Evolutionary conservation across 2,797 vertebrate species (phyloP), one percentile per base, ranked within the genome.

Genomic region (Carapus acus): DNA sequence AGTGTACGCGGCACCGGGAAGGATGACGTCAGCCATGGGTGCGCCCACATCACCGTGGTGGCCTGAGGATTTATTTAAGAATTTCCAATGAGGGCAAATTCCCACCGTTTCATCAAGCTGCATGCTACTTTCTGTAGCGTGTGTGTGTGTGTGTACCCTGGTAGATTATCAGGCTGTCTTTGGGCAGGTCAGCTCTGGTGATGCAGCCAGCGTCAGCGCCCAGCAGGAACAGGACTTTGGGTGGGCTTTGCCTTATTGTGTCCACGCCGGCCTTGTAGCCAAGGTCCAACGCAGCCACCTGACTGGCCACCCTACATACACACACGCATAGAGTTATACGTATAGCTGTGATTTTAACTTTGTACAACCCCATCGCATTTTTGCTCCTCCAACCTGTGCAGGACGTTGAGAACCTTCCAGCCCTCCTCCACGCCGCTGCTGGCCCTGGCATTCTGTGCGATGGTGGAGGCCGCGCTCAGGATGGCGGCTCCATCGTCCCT

Each of bases 191-290:
- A 11, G 91, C 88, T 76, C 90, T 90, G 43, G 91, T 95, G 75
- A 99, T 76, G 76, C 93, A 95, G 53, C 88, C 92, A 0, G 82
- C 87, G 67, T 99, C 96, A 23, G 96, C 96, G 77, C 96, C 96
- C 44, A 98, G 70, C 37, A 99, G 88, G 78, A 94, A 98, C 36
- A 99, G 48, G 4, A 96, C 83, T 86, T 94, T 94, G 34, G 96
- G 96, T 42, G 91, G 91, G 57, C 85, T 91, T 54, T 90, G 93
- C 49, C 93, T 86, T 77, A 99, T 90, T 50, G 87, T 82, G 4
- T 96, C 93, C 15, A 98, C 91, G 12, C 96, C 96, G 23, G 94
- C 87, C 75, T 94, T 96, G 87, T 96, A 99, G 46, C 96, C 96
- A 50, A 99, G 83, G 70, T 99, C 96, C 79, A 99, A 79, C 13